Percentiles rank a stretch among this genome's conserved stretches.
Evolutionary conservation across 2,888 invertebrate species (phyloP).

Genomic region (Adelphocoris suturalis): DNA sequence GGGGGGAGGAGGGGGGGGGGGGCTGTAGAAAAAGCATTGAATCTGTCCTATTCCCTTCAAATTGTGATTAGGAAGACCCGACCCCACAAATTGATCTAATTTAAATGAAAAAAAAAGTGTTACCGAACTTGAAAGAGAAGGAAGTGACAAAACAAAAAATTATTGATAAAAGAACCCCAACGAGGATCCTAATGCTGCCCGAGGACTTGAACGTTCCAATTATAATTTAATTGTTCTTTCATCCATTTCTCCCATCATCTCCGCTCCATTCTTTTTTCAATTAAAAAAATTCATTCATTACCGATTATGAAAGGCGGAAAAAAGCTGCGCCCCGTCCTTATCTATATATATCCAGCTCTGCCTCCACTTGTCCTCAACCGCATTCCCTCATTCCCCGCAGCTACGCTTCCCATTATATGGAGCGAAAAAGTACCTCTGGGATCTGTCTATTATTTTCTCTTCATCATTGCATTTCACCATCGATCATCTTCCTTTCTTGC

Average conservation of each 20-base stretch:
- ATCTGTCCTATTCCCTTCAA: too few species aligned
- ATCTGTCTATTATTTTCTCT: constrained; percentile 12
- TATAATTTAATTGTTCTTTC: neutral
- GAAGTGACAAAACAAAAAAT: neutral
- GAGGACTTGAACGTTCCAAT: neutral
- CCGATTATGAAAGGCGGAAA: neutral
- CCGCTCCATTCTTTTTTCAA: neutral
- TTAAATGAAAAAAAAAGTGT: too few species aligned
- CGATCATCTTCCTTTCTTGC: neutral
- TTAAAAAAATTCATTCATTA: neutral
- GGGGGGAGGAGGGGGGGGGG: too few species aligned
- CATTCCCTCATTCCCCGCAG: neutral
- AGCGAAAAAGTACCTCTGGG: neutral
- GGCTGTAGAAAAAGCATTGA: too few species aligned
- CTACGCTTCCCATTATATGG: neutral
- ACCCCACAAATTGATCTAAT: too few species aligned
- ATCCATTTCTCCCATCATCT: neutral
- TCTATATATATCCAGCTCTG: neutral
- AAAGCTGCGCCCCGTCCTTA: neutral
- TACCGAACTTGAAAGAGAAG: too few species aligned
- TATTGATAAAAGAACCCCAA: neutral
- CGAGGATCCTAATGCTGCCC: neutral
- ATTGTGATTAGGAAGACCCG: too few species aligned
- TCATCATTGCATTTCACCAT: constrained; percentile 25
- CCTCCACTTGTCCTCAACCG: neutral